A percentile compares a stretch with the other conserved stretches of the same genome.
Evolutionary conservation across 2,797 vertebrate species (phyloP).

Genomic region (Coendou prehensilis): DNA sequence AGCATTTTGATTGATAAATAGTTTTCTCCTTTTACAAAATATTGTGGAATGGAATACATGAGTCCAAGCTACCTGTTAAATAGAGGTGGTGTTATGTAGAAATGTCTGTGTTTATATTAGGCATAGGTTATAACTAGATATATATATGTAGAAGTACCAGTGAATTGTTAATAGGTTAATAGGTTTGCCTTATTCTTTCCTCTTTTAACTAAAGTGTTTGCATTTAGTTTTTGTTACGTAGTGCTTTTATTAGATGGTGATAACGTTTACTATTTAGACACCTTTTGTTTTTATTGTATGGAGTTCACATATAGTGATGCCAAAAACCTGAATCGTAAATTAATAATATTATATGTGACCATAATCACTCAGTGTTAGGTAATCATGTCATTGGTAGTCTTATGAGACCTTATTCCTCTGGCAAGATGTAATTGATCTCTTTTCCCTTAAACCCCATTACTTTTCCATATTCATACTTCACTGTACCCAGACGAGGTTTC

Average conservation of each 20-base stretch:
- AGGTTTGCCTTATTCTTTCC: neutral
- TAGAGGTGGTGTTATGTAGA: neutral
- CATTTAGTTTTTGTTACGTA: neutral
- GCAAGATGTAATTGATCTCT: neutral
- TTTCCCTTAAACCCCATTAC: neutral
- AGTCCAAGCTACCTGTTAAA: neutral
- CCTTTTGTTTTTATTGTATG: neutral
- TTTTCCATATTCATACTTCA: neutral
- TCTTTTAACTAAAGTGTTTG: neutral
- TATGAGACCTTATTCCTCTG: neutral
- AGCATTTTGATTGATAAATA: neutral
- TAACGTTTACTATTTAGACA: neutral
- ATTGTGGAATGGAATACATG: neutral
- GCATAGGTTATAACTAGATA: neutral
- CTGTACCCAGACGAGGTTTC: neutral
- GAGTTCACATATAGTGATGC: neutral
- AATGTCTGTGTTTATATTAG: neutral
- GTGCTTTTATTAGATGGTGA: neutral
- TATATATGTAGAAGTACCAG: neutral
- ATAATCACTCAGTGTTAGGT: constrained; percentile 2
- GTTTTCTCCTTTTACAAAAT: neutral
- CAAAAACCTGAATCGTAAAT: neutral
- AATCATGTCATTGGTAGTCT: neutral
- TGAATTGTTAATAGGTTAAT: neutral
- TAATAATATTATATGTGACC: neutral